These are phyloP conservation scores for Erebia aethiops DNA, from an alignment of 2,888 invertebrate species.

Conservation along the genomic window DNA sequence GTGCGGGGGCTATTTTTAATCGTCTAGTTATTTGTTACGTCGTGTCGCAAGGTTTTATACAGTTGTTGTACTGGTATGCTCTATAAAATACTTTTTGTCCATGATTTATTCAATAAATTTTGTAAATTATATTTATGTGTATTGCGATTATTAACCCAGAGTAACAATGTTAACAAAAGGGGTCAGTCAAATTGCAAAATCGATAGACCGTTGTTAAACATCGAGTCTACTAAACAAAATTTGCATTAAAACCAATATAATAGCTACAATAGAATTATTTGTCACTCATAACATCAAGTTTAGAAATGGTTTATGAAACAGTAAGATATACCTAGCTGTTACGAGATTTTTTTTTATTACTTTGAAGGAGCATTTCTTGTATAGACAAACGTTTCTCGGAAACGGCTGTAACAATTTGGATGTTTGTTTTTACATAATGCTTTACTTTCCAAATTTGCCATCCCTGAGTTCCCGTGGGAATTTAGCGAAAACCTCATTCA, in stretches of 20 bases:
- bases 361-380: too few species aligned
- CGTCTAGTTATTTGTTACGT: slow-evolving; percentile 15
- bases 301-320: too few species aligned
- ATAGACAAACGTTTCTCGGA: too few species aligned
- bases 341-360: too few species aligned
- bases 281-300: too few species aligned
- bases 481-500: too few species aligned
- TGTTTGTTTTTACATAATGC: too few species aligned
- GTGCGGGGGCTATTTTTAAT: slow-evolving; percentile 5
- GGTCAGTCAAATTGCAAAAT: not conserved
- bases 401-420: too few species aligned
- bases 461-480: too few species aligned
- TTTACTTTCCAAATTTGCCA: too few species aligned
- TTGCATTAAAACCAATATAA: not conserved
- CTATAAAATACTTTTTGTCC: not conserved
- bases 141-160: slow-evolving; percentile 6
- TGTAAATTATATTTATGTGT: slow-evolving; percentile 5
- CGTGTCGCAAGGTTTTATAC: slow-evolving; percentile 5
- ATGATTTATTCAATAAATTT: slow-evolving; percentile 10
- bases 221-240: not conserved
- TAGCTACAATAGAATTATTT: not conserved
- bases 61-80: not conserved
- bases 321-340: too few species aligned
- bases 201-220: not conserved
- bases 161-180: not conserved